A percentile compares a stretch with the other conserved stretches of the same genome.
These are phyloP conservation scores for Meloidogyne chitwoodi DNA, from an alignment of 1,140 invertebrate genomes.

Conservation along the genomic window DNA sequence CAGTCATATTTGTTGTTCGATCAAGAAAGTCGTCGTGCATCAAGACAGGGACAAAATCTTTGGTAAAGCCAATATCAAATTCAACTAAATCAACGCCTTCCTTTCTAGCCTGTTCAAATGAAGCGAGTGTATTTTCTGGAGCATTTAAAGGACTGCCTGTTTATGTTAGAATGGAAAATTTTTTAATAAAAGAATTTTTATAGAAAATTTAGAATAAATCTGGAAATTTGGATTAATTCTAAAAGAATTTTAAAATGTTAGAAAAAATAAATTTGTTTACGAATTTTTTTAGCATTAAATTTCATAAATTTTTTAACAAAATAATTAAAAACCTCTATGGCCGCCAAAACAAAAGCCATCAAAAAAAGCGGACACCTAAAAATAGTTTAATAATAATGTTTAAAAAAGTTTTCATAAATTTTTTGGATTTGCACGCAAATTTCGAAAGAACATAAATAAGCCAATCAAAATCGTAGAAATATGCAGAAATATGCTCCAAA, in stretches of 20 bases:
- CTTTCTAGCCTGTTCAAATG: conserved; percentile 60
- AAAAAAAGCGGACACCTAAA: conserved; percentile 51
- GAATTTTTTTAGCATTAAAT: too few relatives aligned
- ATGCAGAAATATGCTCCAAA: neutral
- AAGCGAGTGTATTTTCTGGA: conserved; percentile 57
- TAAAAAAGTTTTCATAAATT: neutral
- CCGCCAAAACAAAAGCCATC: conserved; percentile 48
- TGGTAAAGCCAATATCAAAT: conserved; percentile 72
- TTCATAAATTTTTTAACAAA: too few relatives aligned
- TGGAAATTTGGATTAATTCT: too few relatives aligned
- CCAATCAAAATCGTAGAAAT: neutral
- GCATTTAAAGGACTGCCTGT: conserved; percentile 43
- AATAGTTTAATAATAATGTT: neutral
- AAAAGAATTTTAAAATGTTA: too few relatives aligned
- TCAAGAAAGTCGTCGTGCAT: conserved; percentile 73
- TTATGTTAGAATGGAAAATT: neutral
- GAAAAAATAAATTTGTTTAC: too few relatives aligned
- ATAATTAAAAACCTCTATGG: conserved; percentile 28
- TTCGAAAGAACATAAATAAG: neutral
- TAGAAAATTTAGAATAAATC: too few relatives aligned
- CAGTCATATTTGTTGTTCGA: conserved; percentile 67
- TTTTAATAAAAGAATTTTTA: neutral
- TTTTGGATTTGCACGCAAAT: neutral
- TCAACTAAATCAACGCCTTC: conserved; percentile 72
- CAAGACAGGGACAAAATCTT: conserved; percentile 71